Conservation (phyloP, 92 coral and sea anemone species). For the Epizoanthus fatuus region DNA sequence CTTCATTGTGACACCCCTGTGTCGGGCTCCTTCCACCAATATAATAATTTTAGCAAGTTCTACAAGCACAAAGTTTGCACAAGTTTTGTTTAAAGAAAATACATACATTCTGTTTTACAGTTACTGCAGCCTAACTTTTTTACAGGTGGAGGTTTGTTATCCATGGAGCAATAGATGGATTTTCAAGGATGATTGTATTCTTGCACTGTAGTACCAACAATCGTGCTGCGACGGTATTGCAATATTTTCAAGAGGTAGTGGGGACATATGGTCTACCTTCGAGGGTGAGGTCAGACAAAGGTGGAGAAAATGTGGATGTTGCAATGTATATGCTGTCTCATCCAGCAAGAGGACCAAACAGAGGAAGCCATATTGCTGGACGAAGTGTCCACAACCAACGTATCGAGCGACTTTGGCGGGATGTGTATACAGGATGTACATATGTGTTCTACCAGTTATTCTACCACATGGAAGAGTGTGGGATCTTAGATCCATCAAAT, state of each 20-base stretch:
- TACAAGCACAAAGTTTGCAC: too few relatives aligned
- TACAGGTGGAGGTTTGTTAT: slow-evolving; percentile 45
- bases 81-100: too few relatives aligned
- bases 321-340: slow-evolving; percentile 21
- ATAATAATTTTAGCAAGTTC: too few relatives aligned
- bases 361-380: not conserved
- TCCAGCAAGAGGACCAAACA: slow-evolving; percentile 40
- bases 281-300: slow-evolving; percentile 10
- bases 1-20: too few relatives aligned
- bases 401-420: slow-evolving; percentile 49
- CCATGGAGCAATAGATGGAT: slow-evolving; percentile 53
- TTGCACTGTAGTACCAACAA: slow-evolving; percentile 27
- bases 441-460: slow-evolving; percentile 47
- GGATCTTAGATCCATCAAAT: slow-evolving; percentile 35
- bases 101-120: too few relatives aligned
- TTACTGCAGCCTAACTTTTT: too few relatives aligned
- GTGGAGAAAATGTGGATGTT: slow-evolving; percentile 27
- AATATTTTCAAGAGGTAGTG: not conserved
- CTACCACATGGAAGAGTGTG: slow-evolving; percentile 40
- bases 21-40: too few relatives aligned
- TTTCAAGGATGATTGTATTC: slow-evolving; percentile 42
- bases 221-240: slow-evolving; percentile 7
- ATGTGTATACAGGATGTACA: slow-evolving; percentile 48
- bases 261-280: slow-evolving; percentile 8
- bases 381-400: slow-evolving; percentile 39